phyloP scores from a whole-genome alignment of 2,888 invertebrate species.

The Salticus scenicus region DNA sequence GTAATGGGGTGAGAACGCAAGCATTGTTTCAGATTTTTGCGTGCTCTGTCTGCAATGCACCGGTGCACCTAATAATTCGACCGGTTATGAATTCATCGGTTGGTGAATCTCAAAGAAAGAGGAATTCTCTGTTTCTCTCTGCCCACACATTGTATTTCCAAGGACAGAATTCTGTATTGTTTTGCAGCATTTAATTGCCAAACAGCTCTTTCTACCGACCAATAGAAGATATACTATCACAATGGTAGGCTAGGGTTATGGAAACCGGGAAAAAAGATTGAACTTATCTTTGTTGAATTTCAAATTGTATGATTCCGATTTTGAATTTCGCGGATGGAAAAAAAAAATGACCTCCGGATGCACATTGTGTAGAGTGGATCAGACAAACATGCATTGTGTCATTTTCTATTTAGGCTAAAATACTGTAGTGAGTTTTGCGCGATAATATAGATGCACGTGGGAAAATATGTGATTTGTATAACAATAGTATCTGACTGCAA shows the following conservation, averaged over 20 bases:
- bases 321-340: slow-evolving; percentile 11
- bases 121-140: slow-evolving; percentile 21
- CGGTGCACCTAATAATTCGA: slow-evolving; percentile 49
- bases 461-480: not conserved
- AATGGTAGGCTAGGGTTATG: slow-evolving; percentile 20
- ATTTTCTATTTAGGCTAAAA: not conserved
- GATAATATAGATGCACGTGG: not conserved
- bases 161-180: slow-evolving; percentile 44
- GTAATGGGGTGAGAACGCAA: slow-evolving; percentile 53
- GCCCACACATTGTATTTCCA: slow-evolving; percentile 20
- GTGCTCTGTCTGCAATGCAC: slow-evolving; percentile 50
- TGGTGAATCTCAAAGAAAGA: slow-evolving; percentile 35
- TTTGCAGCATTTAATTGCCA: slow-evolving; percentile 25
- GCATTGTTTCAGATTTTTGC: slow-evolving; percentile 60
- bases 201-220: slow-evolving; percentile 4
- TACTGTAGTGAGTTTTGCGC: not conserved
- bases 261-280: slow-evolving; percentile 16
- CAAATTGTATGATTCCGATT: slow-evolving; percentile 8
- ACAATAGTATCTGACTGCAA: not conserved
- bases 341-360: slow-evolving; percentile 15
- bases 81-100: slow-evolving; percentile 38
- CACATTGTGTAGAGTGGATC: not conserved
- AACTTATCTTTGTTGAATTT: slow-evolving; percentile 15
- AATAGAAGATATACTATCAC: not conserved
- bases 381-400: not conserved